phyloP scores from a whole-genome alignment of 1,140 invertebrate genomes.

The Leptinotarsa lineolata region DNA sequence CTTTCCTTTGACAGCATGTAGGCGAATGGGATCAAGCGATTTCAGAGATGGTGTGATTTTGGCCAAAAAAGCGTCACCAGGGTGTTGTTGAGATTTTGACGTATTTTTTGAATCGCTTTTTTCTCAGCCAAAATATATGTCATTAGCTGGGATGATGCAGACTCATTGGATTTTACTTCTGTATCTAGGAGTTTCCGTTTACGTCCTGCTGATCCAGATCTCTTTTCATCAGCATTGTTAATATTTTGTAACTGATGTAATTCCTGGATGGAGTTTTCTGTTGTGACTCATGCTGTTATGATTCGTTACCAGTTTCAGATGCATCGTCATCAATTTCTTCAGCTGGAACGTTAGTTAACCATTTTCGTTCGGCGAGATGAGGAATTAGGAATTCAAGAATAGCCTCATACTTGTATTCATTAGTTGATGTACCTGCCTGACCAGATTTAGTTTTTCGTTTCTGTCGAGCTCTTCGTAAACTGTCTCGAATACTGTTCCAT shows the following conservation, averaged over 20 bases:
- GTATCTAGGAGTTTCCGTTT: too few species aligned
- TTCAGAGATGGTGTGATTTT: slow-evolving; percentile 29
- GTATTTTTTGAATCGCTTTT: neutral
- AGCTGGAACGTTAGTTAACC: slow-evolving; percentile 15
- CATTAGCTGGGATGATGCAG: too few species aligned
- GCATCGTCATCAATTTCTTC: neutral
- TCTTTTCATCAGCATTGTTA: too few species aligned
- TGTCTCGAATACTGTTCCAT: slow-evolving; percentile 30
- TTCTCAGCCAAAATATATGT: too few species aligned
- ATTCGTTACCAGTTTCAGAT: slow-evolving; percentile 7
- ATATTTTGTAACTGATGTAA: too few species aligned
- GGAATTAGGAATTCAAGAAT: slow-evolving; percentile 26
- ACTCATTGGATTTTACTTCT: too few species aligned
- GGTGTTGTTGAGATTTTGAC: slow-evolving; percentile 4
- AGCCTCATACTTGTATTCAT: slow-evolving; percentile 31
- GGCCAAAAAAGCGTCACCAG: slow-evolving; percentile 30
- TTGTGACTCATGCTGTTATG: neutral
- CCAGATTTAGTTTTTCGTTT: slow-evolving; percentile 35
- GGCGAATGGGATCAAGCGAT: slow-evolving; percentile 14
- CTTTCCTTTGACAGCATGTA: slow-evolving; percentile 17
- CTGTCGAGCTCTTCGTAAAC: slow-evolving; percentile 23
- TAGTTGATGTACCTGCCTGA: slow-evolving; percentile 20
- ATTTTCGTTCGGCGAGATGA: slow-evolving; percentile 20
- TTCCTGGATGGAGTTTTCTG: neutral
- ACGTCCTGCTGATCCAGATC: too few species aligned